phyloP scores from a whole-genome alignment of 23 tunicate genomes.

The Ciona savignyi region DNA sequence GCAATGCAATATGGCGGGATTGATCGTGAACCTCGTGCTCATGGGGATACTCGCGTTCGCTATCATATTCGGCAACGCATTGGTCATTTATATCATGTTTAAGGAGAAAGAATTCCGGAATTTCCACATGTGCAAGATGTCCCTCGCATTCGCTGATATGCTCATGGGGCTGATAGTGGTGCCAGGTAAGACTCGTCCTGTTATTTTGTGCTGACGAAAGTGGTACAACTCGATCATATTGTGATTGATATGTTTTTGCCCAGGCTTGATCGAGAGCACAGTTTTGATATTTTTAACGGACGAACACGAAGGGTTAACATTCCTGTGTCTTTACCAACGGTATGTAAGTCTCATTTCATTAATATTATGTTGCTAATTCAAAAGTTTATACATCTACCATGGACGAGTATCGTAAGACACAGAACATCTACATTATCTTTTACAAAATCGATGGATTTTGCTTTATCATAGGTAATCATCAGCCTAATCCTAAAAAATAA shows the following conservation, averaged over 20 bases:
- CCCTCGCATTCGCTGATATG: constrained; percentile 10
- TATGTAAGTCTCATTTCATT: too few relatives aligned
- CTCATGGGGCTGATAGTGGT: neutral
- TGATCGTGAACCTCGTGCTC: neutral
- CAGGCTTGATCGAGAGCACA: neutral
- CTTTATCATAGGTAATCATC: too few relatives aligned
- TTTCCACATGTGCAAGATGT: constrained; percentile 6
- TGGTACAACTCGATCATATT: too few relatives aligned
- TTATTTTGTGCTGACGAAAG: too few relatives aligned
- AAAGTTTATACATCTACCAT: too few relatives aligned
- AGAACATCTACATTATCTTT: too few relatives aligned
- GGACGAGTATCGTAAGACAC: too few relatives aligned
- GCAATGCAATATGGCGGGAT: neutral
- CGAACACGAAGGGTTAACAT: neutral
- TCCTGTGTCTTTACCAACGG: neutral
- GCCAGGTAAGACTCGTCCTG: neutral
- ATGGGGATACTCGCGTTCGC: neutral
- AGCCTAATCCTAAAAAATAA: too few relatives aligned
- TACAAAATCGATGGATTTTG: too few relatives aligned
- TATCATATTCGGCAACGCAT: neutral
- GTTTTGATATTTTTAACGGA: neutral
- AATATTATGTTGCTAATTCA: too few relatives aligned
- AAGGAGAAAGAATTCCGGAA: neutral
- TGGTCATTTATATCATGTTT: neutral
- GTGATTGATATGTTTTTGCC: neutral